Evolutionary conservation across 2,797 vertebrate genomes (phyloP), one percentile per base, ranked within the genome.

Genomic region (Pseudochirops cupreus): DNA sequence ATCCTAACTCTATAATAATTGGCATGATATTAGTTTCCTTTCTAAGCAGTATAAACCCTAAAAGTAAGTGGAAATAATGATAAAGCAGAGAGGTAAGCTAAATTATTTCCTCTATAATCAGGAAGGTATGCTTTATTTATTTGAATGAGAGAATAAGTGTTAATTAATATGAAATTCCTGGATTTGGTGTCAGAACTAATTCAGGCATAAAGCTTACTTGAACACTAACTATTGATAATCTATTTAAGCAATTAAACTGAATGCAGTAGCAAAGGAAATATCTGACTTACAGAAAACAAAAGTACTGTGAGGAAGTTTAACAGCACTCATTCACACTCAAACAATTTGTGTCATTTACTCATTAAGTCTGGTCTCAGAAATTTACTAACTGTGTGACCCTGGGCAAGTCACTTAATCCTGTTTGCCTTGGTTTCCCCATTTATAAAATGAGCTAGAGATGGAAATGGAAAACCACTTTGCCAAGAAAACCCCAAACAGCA

Each of bases 1-100:
- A 90, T 95, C 12, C 9, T 90, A 96, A 96, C 94, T 91, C 58
- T 95, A 91, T 94, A 31, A 0, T 50, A 90, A 21, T 92, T 95
- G 0, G 18, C 93, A 18, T 67, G 16, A 67, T 18, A n/a, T 1
- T n/a, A 6, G 14, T 67, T 1, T 67, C 62, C 14, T 89, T 95
- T 46, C 52, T 58, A 95, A 28, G 50, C 14, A 95, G 29, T 92
- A 52, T 50, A 96, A 11, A 10, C 90, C 50, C 29, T 93, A 1
- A 11, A 74, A 39, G 46, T 95, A 94, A 92, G 18, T 94, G 94
- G 91, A 14, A 91, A 59, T 56, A 3, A 90, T 31, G 14, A 91
- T 46, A 93, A 92, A 58, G 3, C 11, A 57, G 96, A 95, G 59
- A 53, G 91, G 67, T 91, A 91, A 14, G 0, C 18, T 94, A 67